phyloP scores from a whole-genome alignment of 2,113 vertebrate genomes.

The Silurus glanis region DNA sequence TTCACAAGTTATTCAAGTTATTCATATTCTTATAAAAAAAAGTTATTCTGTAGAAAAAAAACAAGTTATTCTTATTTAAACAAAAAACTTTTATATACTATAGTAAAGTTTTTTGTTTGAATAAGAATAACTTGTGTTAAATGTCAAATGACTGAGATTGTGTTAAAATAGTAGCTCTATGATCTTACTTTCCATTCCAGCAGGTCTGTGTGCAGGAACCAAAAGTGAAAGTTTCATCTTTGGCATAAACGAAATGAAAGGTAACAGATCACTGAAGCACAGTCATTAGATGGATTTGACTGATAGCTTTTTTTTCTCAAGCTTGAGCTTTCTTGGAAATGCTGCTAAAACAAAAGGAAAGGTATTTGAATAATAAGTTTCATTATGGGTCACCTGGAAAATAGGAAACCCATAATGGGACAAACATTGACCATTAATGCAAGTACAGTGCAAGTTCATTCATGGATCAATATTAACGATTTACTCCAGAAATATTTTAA shows the following conservation, averaged over 20 bases:
- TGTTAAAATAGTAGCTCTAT: background rate
- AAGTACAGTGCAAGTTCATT: background rate
- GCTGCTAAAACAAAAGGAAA: background rate
- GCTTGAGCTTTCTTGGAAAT: background rate
- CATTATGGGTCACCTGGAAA: background rate
- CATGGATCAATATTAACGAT: background rate
- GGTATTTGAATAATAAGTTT: background rate
- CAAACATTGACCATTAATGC: too few relatives aligned
- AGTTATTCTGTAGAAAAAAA: too few relatives aligned
- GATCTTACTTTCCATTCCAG: background rate
- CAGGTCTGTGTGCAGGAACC: background rate
- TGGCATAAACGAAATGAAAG: slow-evolving; percentile 19
- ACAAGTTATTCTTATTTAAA: too few relatives aligned
- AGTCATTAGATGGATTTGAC: background rate
- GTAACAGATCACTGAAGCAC: background rate
- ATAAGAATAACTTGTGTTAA: background rate
- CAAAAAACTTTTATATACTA: too few relatives aligned
- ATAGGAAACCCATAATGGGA: background rate
- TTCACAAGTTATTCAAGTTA: too few relatives aligned
- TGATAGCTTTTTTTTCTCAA: too few relatives aligned
- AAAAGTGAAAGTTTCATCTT: slow-evolving; percentile 26
- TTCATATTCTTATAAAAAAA: too few relatives aligned
- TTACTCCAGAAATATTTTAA: background rate
- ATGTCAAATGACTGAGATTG: background rate
- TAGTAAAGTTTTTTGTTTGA: too few relatives aligned